phyloP scores from a whole-genome alignment of 2,113 vertebrate genomes.

The Zosterops japonicus region DNA sequence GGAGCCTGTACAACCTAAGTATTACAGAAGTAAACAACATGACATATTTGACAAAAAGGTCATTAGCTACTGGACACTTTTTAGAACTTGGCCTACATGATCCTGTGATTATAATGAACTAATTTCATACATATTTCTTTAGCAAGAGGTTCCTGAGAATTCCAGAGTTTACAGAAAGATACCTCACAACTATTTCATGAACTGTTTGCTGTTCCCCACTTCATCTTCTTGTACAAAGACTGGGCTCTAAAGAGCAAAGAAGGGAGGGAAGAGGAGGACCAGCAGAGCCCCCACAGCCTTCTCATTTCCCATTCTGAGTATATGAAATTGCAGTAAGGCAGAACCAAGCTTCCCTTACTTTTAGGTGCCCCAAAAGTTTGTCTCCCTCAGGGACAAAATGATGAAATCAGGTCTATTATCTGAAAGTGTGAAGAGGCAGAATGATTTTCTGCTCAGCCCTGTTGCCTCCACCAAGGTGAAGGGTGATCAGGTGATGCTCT shows the following conservation, averaged over 20 bases:
- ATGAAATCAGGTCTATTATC: neutral
- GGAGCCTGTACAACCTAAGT: rapidly evolving
- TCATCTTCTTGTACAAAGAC: neutral
- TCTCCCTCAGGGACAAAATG: rapidly evolving
- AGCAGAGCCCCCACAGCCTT: neutral
- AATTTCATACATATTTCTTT: neutral
- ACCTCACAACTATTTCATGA: neutral
- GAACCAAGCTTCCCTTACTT: neutral
- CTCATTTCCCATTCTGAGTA: neutral
- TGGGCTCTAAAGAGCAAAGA: neutral
- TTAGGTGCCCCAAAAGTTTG: neutral
- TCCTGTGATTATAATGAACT: neutral
- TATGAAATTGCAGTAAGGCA: neutral
- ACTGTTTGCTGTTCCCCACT: neutral
- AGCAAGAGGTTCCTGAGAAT: neutral
- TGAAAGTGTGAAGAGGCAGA: neutral
- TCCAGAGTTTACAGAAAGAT: neutral
- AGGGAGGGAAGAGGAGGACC: rapidly evolving
- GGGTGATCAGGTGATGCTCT: neutral
- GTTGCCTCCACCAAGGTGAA: neutral
- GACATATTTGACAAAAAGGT: neutral
- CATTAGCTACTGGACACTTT: neutral
- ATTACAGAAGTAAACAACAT: neutral
- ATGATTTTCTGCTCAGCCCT: neutral
- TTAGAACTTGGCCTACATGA: neutral